Evolutionary conservation across 2,888 invertebrate species (phyloP), one percentile per base, ranked within the genome.

Genomic region (Steinernema scapterisci): DNA sequence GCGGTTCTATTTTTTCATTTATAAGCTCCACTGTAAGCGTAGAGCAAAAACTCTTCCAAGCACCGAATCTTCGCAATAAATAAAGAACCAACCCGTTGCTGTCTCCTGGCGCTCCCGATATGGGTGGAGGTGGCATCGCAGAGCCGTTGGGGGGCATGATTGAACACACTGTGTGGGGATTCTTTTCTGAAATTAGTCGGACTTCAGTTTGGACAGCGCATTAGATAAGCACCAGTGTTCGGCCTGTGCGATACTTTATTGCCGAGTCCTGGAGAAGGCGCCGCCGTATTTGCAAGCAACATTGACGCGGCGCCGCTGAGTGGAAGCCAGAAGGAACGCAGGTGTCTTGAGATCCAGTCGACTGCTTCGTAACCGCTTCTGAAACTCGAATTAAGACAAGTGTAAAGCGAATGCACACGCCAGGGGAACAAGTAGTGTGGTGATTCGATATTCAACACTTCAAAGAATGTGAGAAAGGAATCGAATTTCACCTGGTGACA

Each of bases 271-370:
- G 63, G 25, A 31, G 63, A 63, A 19, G 63, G 63, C 63, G 63
- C 63, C 63, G 63, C 38, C 31, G 63, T 63, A 63, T 16, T 63
- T 19, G 31, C 63, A 11, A 63, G 16, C 27, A 63, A 63, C 63
- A 63, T 63, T 27, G 38, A 38, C 63, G 38, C 63, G 63, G 63
- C 63, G 63, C 63, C 63, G 27, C 54, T 48, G n/a, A 63, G 31
- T 16, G 31, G 27, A 16, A 63, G 63, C 63, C 16, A 2, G 31
- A 25, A 31, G 63, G 31, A n/a, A 21, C 52, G 52, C 52, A 52
- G 52, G 52, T 52, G 52, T 23, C 52, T 21, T 23, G 21, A 21
- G 23, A 52, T 11, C 23, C 48, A 3, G 21, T 52, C 23, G 9
- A 9, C 38, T 38, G 38, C 38, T 38, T 9, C 38, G 38, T 38